A percentile compares a stretch with the other conserved stretches of the same genome.
phyloP scores from a whole-genome alignment of 2,797 vertebrate species.

The Sebastes diaconus region DNA sequence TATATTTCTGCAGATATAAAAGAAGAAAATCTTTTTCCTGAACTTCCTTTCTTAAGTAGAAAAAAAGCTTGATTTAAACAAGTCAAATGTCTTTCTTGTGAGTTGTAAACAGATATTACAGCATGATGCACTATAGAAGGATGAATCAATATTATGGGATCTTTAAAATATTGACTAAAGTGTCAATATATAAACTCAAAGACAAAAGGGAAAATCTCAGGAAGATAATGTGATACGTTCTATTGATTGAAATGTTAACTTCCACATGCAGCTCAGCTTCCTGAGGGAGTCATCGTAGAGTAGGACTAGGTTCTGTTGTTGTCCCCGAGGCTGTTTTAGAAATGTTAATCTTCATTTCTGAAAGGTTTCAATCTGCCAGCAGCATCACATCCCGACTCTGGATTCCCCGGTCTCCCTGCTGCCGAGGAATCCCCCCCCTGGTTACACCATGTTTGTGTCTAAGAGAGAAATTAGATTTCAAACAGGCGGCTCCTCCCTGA shows the following conservation, averaged over 20 bases:
- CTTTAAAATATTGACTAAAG: not conserved
- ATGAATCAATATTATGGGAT: not conserved
- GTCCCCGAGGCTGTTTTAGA: conserved; percentile 9
- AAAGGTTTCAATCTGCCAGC: conserved; percentile 35
- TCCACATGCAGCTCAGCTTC: not conserved
- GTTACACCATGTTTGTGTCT: conserved; percentile 26
- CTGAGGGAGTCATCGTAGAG: not conserved
- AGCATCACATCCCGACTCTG: conserved; percentile 29
- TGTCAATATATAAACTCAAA: not conserved
- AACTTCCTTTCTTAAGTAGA: not conserved
- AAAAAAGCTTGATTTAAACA: not conserved
- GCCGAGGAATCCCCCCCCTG: conserved; percentile 59
- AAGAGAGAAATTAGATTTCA: conserved; percentile 58
- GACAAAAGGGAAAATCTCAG: not conserved
- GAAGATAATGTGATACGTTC: conserved; percentile 4
- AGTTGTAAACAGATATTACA: not conserved
- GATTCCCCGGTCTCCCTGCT: conserved; percentile 62
- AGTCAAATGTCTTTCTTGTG: not conserved
- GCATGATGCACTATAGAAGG: not conserved
- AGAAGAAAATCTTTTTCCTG: not conserved
- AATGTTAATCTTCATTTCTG: conserved; percentile 43
- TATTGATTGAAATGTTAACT: conserved; percentile 35
- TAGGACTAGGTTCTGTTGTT: conserved; percentile 1
- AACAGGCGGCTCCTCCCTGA: conserved; percentile 34
- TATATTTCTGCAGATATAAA: not conserved